Conservation (phyloP, 2,888 invertebrate species). For the Hypolimnas misippus region DNA sequence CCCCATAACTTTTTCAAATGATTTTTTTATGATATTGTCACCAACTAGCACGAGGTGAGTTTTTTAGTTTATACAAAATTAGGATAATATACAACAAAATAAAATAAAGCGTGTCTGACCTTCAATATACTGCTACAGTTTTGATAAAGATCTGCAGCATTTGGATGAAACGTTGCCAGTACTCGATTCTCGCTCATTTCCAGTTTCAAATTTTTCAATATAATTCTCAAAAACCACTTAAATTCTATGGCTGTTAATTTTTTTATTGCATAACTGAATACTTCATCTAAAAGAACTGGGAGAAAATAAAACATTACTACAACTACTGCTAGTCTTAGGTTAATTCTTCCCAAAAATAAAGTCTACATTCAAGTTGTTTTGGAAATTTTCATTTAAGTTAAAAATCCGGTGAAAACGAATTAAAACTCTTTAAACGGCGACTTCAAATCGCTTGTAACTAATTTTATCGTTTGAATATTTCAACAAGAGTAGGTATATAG, state of each 20-base stretch:
- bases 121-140: slow-evolving; percentile 88
- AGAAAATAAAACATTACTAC: not conserved
- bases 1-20: too few species aligned
- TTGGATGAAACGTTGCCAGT: slow-evolving; percentile 89
- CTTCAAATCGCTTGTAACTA: too few species aligned
- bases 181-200: slow-evolving; percentile 89
- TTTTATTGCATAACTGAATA: slow-evolving; percentile 86
- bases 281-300: slow-evolving; percentile 63
- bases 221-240: slow-evolving; percentile 95
- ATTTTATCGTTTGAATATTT: too few species aligned
- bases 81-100: not conserved
- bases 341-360: too few species aligned
- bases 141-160: slow-evolving; percentile 90
- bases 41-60: too few species aligned
- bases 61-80: slow-evolving; percentile 79
- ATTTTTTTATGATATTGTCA: too few species aligned
- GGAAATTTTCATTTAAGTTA: too few species aligned
- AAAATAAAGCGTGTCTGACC: slow-evolving; percentile 64
- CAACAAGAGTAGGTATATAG: too few species aligned
- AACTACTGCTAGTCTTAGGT: too few species aligned
- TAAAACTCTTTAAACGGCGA: too few species aligned
- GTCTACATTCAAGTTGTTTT: too few species aligned
- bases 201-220: slow-evolving; percentile 93
- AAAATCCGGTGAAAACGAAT: too few species aligned
- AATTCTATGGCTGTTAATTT: slow-evolving; percentile 89